Evolutionary conservation across 2,888 invertebrate species (phyloP).

Genomic region (Caenorhabditis sp.): DNA sequence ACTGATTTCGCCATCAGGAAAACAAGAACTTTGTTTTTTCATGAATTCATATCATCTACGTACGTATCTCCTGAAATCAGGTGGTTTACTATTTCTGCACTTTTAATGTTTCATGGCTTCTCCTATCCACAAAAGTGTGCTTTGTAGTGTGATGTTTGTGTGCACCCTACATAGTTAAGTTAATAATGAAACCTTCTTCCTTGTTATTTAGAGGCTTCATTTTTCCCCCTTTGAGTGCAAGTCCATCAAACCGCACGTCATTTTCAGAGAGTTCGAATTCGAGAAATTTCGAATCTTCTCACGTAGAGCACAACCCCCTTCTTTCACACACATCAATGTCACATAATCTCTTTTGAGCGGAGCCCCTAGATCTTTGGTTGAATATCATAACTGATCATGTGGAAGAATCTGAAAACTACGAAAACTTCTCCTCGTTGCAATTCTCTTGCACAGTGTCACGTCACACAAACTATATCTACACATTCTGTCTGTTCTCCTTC

Average conservation of each 20-base stretch:
- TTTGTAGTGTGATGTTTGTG: slow-evolving; percentile 22
- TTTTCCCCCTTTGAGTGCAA: slow-evolving; percentile 1
- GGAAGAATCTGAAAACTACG: slow-evolving; percentile 5
- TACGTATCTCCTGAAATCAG: slow-evolving; percentile 15
- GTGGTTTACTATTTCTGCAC: neutral
- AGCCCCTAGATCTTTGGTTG: slow-evolving; percentile 11
- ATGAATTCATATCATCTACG: slow-evolving; percentile 16
- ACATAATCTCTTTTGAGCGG: neutral
- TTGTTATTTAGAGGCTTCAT: slow-evolving; percentile 9
- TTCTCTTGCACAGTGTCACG: neutral
- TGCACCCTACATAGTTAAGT: slow-evolving; percentile 6
- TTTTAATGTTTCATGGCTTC: too few relatives aligned
- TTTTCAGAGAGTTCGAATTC: neutral
- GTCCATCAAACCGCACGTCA: neutral
- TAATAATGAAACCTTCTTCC: slow-evolving; percentile 2
- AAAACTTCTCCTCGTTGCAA: neutral
- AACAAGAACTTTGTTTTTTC: slow-evolving; percentile 32
- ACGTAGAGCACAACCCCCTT: slow-evolving; percentile 6
- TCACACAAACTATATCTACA: slow-evolving; percentile 7
- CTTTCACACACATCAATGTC: neutral
- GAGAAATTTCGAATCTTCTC: slow-evolving; percentile 9
- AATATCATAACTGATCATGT: slow-evolving; percentile 7
- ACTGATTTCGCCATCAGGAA: slow-evolving; percentile 32
- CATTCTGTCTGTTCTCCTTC: neutral
- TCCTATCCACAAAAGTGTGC: neutral